phyloP scores from a whole-genome alignment of 2,888 invertebrate species.

The Trimorus sp. region DNA sequence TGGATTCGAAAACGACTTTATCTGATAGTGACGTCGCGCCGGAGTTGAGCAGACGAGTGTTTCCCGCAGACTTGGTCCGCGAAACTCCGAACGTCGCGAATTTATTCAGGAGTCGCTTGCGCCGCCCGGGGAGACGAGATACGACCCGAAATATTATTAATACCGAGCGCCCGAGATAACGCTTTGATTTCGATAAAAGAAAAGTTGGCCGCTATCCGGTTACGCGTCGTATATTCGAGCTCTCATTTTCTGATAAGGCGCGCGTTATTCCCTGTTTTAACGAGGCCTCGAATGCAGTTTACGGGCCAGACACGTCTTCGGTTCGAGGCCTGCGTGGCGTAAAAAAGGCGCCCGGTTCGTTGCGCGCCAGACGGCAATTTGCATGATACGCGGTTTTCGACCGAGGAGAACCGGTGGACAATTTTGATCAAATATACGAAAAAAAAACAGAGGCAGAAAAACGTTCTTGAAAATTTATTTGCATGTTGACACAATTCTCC shows the following conservation, averaged over 20 bases:
- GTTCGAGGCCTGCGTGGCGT: conserved; percentile 38
- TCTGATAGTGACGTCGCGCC: conserved; percentile 64
- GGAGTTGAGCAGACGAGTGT: conserved; percentile 64
- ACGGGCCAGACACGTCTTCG: conserved; percentile 35
- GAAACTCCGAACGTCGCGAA: background rate
- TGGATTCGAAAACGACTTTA: conserved; percentile 64
- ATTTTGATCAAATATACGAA: too few relatives aligned
- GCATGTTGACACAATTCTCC: too few relatives aligned
- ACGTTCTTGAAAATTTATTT: too few relatives aligned
- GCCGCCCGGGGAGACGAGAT: too few relatives aligned
- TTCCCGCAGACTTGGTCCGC: conserved; percentile 50
- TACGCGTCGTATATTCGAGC: conserved; percentile 34
- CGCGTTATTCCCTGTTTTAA: conserved; percentile 44
- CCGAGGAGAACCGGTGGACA: too few relatives aligned
- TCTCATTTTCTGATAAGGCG: conserved; percentile 51
- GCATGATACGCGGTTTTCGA: conserved; percentile 52
- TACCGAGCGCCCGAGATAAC: too few relatives aligned
- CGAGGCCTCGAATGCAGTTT: conserved; percentile 55
- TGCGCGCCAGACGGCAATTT: conserved; percentile 53
- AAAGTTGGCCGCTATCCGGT: too few relatives aligned
- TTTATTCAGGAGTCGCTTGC: too few relatives aligned
- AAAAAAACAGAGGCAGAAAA: too few relatives aligned
- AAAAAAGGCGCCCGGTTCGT: conserved; percentile 51
- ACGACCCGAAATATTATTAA: too few relatives aligned
- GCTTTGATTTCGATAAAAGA: too few relatives aligned